Base-by-base conservation (phyloP, 2,888 invertebrate species). In the Coleophora deauratella region DNA sequence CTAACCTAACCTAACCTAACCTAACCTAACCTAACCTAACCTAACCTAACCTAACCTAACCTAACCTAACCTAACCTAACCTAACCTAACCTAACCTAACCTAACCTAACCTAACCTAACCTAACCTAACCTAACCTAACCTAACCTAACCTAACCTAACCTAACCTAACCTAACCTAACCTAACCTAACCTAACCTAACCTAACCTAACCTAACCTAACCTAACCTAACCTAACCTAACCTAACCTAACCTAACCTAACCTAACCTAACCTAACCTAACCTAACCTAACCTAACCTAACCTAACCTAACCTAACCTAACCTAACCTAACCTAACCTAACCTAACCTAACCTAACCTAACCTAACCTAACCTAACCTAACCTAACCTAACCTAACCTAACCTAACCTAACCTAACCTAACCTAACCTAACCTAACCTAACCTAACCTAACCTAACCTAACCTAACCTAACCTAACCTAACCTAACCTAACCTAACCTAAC, bases 301-400 rank as follows among this genome's bases (percentile, higher is more conserved):
- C 45, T 47, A 44, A 45, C 44, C 47, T 47, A 45, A 45, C 47
- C 47, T 47, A 45, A 45, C 47, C 47, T 47, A 45, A 45, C 47
- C 47, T 47, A 45, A 45, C 47, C 47, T 47, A 45, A 45, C 47
- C 47, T 47, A 45, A 45, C 47, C 47, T 47, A 45, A 45, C 47
- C 47, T 47, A 43, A 45, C 44, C 47, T 47, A 45, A 45, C 47
- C 47, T 47, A 43, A 43, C 45, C 45, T 47, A 43, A 43, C 47
- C 44, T 45, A 43, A 41, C 45, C 45, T 45, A 41, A 41, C 45
- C 43, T 45, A 43, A 41, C 45, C 45, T 45, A 43, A 43, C 45
- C 45, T 48, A 43, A 41, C 47, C 47, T 45, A 43, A 43, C 45
- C 45, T 45, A 43, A 43, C 45, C 45, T 47, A 43, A 45, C 45